These are phyloP conservation scores for Petrocephalus schoutedeni DNA, from an alignment of 2,797 vertebrate genomes.

Conservation along the genomic window DNA sequence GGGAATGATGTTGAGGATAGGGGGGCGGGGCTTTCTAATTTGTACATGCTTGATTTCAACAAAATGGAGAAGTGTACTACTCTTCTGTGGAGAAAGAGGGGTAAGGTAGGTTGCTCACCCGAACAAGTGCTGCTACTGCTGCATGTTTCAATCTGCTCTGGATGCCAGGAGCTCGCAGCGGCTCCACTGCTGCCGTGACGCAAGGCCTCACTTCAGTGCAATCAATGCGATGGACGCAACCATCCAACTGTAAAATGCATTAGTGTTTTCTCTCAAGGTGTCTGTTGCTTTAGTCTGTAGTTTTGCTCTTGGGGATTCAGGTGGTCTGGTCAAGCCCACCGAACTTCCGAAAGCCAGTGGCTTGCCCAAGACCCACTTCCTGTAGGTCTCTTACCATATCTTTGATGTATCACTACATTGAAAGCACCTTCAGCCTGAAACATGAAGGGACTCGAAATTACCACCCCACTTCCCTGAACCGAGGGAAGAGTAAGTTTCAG, in stretches of 20 bases:
- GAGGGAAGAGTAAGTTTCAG: neutral
- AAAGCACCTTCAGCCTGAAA: neutral
- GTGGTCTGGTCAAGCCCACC: neutral
- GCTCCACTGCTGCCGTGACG: constrained; percentile 52
- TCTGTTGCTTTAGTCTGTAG: constrained; percentile 7
- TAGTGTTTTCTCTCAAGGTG: constrained; percentile 28
- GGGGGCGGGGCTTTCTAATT: constrained; percentile 52
- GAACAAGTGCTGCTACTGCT: constrained; percentile 43
- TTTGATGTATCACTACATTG: neutral
- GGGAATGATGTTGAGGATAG: constrained; percentile 17
- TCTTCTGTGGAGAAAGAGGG: constrained; percentile 25
- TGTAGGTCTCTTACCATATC: neutral
- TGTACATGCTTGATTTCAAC: constrained; percentile 39
- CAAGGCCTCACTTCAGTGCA: constrained; percentile 39
- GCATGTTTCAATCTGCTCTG: constrained; percentile 47
- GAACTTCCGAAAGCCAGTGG: neutral
- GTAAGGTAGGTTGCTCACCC: constrained; percentile 37
- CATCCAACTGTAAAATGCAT: constrained; percentile 52
- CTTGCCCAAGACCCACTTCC: neutral
- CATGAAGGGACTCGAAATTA: neutral
- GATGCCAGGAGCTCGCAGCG: constrained; percentile 43
- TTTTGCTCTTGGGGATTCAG: neutral
- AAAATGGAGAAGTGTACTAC: constrained; percentile 24
- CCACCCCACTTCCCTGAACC: neutral
- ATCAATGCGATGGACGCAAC: constrained; percentile 24